phyloP scores from a whole-genome alignment of 2,797 vertebrate genomes.

The Lophotriccus pileatus region DNA sequence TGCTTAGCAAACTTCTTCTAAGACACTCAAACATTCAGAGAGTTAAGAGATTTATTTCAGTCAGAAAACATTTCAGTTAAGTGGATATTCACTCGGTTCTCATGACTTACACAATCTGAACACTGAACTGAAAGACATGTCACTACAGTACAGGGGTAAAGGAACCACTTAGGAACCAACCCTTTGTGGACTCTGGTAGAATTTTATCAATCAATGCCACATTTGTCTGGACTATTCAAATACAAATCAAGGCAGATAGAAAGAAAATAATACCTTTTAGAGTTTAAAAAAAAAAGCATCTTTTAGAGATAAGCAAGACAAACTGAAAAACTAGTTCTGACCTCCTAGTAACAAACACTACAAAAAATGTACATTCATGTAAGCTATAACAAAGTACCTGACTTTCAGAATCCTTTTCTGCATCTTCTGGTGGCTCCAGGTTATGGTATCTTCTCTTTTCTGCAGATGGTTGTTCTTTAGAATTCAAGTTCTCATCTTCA shows the following conservation, averaged over 20 bases:
- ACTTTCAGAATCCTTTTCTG: slow-evolving; percentile 75
- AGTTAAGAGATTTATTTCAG: background rate
- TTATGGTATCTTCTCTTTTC: slow-evolving; percentile 69
- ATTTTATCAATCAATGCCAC: background rate
- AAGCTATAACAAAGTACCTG: slow-evolving; percentile 70
- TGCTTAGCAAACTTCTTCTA: slow-evolving; percentile 30
- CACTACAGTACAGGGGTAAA: background rate
- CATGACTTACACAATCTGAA: background rate
- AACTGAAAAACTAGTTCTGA: background rate
- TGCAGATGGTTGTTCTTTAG: slow-evolving; percentile 60
- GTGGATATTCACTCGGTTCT: background rate
- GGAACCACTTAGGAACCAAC: background rate
- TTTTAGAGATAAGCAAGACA: background rate
- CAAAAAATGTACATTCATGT: fast-evolving
- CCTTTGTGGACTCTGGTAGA: background rate
- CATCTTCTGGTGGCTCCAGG: slow-evolving; percentile 68
- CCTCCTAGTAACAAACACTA: background rate
- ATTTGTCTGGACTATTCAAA: background rate
- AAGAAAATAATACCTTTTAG: background rate
- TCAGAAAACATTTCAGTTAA: background rate
- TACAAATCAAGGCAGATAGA: background rate
- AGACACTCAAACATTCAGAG: background rate
- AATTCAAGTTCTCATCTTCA: slow-evolving; percentile 76
- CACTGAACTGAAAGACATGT: background rate
- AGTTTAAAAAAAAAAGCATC: background rate